Base-by-base conservation (phyloP, 2,113 vertebrate genomes). In the Pachyramphus minor region DNA sequence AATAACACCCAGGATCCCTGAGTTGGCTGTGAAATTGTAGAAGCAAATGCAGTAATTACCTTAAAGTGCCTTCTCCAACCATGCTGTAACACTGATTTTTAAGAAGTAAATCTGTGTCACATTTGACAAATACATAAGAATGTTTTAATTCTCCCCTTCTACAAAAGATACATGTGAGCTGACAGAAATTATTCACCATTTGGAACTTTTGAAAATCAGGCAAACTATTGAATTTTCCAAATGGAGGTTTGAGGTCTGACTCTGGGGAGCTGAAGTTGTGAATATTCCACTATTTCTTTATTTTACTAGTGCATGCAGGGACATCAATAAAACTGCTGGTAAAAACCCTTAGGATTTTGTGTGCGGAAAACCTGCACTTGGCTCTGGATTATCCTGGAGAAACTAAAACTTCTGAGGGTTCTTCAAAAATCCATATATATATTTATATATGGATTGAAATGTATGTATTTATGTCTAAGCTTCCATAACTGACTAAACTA, bases 171-270 rank as follows among this genome's bases (percentile, higher is more conserved):
- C 1, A 0, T 39, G 45, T 25, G 58, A 84, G 42, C 33, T 87
- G 66, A 33, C 66, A 66, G 76, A 53, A 90, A 77, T 77, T 74
- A 73, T 87, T 92, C 73, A 84, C 31, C 64, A 23, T 55, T 69
- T 89, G 74, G 77, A 69, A 84, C 49, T 45, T 39, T 5, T 69
- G 58, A 52, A 2, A 14, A 81, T 60, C 35, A 86, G 69, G 49
- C 59, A 62, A 94, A 58, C 59, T 69, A 50, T 58, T 84, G 77
- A 58, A 47, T 72, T 94, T 90, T 87, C 69, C 35, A 69, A 81
- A 39, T 18, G 42, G 35, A 47, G 74, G 37, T 68, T 42, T 14
- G 19, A 72, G 78, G 59, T 41, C 78, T 90, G n/a, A 25, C 21
- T 50, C 81, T 52, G 33, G 74, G 55, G 55, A 69, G 66, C 47